These are phyloP conservation scores for Rhizomys pruinosus DNA, from an alignment of 2,113 vertebrate species.

Conservation along the genomic window DNA sequence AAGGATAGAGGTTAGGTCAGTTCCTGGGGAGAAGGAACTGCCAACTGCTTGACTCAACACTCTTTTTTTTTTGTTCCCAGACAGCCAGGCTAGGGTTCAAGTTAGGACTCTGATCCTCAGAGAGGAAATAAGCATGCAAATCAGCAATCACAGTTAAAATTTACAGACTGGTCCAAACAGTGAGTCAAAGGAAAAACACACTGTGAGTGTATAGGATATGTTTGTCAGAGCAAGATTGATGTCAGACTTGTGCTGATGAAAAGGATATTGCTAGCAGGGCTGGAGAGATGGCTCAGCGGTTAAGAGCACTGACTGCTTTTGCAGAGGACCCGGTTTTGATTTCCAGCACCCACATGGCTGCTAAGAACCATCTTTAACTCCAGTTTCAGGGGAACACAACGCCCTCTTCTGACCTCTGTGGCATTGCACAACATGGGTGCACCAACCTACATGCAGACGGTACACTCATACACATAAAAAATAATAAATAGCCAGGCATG, in stretches of 20 bases:
- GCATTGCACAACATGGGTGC: too few relatives aligned
- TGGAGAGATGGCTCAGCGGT: too few relatives aligned
- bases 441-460: too few relatives aligned
- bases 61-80: background rate
- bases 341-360: too few relatives aligned
- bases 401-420: too few relatives aligned
- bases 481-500: too few relatives aligned
- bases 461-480: too few relatives aligned
- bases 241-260: constrained; percentile 14
- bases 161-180: constrained; percentile 24
- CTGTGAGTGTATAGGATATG: background rate
- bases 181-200: background rate
- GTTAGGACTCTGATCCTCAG: constrained; percentile 53
- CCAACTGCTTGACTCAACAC: constrained; percentile 31
- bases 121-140: constrained; percentile 38
- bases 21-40: background rate
- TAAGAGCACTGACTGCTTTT: too few relatives aligned
- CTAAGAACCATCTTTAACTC: too few relatives aligned
- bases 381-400: too few relatives aligned
- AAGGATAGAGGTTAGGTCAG: background rate
- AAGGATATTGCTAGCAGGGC: constrained; percentile 18
- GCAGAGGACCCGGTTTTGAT: too few relatives aligned
- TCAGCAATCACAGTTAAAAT: constrained; percentile 43
- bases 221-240: constrained; percentile 43
- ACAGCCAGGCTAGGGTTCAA: constrained; percentile 18